These are phyloP conservation scores for Tympanoctomys barrerae DNA, from an alignment of 2,797 vertebrate species.

Conservation along the genomic window DNA sequence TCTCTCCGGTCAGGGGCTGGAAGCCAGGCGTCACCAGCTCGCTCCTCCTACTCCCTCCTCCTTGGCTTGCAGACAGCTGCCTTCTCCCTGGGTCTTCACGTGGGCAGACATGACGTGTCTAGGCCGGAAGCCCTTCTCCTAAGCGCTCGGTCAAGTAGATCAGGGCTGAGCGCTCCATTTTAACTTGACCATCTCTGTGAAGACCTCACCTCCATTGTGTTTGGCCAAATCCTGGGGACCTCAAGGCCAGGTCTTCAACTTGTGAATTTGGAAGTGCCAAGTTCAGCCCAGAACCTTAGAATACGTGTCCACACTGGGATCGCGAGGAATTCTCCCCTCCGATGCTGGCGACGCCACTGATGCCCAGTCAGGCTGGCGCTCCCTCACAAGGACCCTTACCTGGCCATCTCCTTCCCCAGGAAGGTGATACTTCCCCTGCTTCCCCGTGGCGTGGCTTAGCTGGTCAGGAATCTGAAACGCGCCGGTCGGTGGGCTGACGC, in stretches of 20 bases:
- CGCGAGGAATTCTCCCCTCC: background rate
- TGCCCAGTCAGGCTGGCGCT: background rate
- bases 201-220: background rate
- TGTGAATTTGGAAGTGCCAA: background rate
- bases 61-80: background rate
- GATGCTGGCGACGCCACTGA: background rate
- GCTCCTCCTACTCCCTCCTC: background rate
- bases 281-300: background rate
- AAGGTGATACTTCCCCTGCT: background rate
- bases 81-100: background rate
- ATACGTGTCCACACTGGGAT: background rate
- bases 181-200: background rate
- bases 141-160: background rate
- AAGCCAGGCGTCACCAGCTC: background rate
- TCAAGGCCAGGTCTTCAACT: background rate
- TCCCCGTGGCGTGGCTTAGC: background rate
- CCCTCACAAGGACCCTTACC: background rate
- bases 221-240: background rate
- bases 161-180: background rate
- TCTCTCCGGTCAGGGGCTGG: background rate
- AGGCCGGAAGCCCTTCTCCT: background rate
- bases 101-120: background rate
- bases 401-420: background rate
- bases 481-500: rapidly evolving
- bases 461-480: background rate